A percentile compares a stretch with the other conserved stretches of the same genome.
These are phyloP conservation scores for Apamea crenata DNA, from an alignment of 2,888 invertebrate genomes.

Conservation along the genomic window DNA sequence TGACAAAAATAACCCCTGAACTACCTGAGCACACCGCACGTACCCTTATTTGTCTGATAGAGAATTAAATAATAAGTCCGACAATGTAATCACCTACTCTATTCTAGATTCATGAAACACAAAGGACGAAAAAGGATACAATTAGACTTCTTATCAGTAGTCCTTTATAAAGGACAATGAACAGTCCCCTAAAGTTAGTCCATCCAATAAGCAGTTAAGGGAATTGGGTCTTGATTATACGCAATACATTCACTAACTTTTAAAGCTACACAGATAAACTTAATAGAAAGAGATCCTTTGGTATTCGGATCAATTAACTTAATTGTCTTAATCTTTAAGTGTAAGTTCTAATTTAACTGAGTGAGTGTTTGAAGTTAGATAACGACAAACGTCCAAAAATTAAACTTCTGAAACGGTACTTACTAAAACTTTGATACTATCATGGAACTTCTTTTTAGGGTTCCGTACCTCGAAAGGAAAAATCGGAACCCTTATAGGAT, in stretches of 20 bases:
- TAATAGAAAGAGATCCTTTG: constrained; percentile 26
- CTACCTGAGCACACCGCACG: not conserved
- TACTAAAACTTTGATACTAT: not conserved
- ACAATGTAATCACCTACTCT: not conserved
- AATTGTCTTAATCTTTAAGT: constrained; percentile 24
- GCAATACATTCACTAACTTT: constrained; percentile 17
- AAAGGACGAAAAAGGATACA: constrained; percentile 4
- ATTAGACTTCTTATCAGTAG: constrained; percentile 25
- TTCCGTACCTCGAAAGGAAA: no score
- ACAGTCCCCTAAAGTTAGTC: not conserved
- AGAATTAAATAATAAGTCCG: not conserved
- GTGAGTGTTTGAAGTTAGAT: not conserved
- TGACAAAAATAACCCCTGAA: not conserved
- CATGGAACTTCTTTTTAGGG: not conserved
- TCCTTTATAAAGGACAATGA: constrained; percentile 7
- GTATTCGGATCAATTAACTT: constrained; percentile 37
- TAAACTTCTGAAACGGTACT: not conserved
- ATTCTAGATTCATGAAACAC: not conserved
- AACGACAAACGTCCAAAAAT: not conserved
- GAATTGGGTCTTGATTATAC: constrained; percentile 40
- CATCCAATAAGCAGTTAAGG: constrained; percentile 53
- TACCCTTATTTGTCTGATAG: not conserved
- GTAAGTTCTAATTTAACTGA: constrained; percentile 35
- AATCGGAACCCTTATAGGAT: no score
- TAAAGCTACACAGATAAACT: constrained; percentile 36